phyloP scores from a whole-genome alignment of 2,888 invertebrate genomes.

The Elmis aenea region DNA sequence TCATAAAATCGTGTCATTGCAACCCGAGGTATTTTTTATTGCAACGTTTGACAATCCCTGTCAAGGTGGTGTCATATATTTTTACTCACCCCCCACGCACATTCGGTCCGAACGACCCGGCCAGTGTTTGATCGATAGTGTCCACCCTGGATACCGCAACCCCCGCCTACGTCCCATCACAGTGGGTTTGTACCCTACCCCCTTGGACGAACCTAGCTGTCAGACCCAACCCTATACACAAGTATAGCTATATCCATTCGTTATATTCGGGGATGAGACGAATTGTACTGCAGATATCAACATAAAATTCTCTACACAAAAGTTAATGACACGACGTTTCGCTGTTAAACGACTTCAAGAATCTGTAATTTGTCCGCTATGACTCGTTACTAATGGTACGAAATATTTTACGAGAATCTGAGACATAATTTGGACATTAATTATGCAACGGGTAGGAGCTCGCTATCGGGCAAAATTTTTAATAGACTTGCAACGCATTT shows the following conservation, averaged over 20 bases:
- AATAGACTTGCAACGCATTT: no score
- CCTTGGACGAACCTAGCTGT: conserved; percentile 26
- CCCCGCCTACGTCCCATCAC: conserved; percentile 20
- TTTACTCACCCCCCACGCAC: conserved; percentile 31
- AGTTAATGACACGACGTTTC: conserved; percentile 17
- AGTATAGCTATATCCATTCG: conserved; percentile 29
- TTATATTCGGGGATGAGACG: conserved; percentile 13
- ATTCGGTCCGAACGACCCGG: conserved; percentile 32
- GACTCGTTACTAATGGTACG: no score
- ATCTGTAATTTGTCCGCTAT: conserved; percentile 13
- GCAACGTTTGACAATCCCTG: no score
- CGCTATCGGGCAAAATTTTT: no score
- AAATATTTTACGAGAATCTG: no score
- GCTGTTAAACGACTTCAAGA: no score
- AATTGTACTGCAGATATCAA: conserved; percentile 19
- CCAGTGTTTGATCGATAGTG: conserved; percentile 46
- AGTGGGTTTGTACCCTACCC: conserved; percentile 16
- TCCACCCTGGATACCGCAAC: conserved; percentile 41
- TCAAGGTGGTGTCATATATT: conserved; percentile 25
- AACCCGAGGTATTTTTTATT: no score
- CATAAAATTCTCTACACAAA: conserved; percentile 17
- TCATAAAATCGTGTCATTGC: no score
- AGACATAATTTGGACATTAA: conserved; percentile 3
- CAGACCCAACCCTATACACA: conserved; percentile 27
- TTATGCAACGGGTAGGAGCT: no score